These are phyloP conservation scores for Lepus oiostolus DNA, from an alignment of 2,797 vertebrate species.

Conservation along the genomic window DNA sequence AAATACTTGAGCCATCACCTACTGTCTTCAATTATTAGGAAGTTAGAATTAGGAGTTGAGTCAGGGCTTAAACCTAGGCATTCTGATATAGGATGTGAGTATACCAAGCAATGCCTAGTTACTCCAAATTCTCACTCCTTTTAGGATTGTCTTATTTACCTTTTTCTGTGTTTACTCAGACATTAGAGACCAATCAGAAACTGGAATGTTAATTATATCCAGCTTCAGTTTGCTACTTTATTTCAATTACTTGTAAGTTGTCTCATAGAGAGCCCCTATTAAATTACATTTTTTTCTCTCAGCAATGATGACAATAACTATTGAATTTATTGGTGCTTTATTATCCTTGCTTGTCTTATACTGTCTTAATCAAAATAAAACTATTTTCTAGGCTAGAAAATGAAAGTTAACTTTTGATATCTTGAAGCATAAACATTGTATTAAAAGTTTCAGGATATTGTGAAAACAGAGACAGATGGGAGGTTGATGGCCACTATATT, in stretches of 20 bases:
- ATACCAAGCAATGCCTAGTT: no score
- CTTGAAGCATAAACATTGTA: constrained; percentile 41
- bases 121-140: neutral
- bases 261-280: constrained; percentile 22
- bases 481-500: neutral
- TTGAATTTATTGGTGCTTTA: constrained; percentile 1
- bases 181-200: constrained; percentile 26
- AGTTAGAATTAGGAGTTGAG: no score
- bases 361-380: constrained; percentile 59
- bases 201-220: neutral
- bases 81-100: no score
- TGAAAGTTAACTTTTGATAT: constrained; percentile 58
- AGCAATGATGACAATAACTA: constrained; percentile 14
- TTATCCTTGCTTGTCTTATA: neutral
- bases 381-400: constrained; percentile 45
- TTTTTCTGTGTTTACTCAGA: neutral
- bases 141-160: neutral
- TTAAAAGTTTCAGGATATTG: constrained; percentile 19
- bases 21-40: no score
- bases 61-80: no score
- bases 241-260: constrained; percentile 26
- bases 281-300: constrained; percentile 3
- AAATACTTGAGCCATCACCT: no score
- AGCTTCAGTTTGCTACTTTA: constrained; percentile 56
- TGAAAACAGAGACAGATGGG: constrained; percentile 18